These are phyloP conservation scores for Sylvicola cinctus DNA, from an alignment of 2,888 invertebrate species.

Conservation along the genomic window DNA sequence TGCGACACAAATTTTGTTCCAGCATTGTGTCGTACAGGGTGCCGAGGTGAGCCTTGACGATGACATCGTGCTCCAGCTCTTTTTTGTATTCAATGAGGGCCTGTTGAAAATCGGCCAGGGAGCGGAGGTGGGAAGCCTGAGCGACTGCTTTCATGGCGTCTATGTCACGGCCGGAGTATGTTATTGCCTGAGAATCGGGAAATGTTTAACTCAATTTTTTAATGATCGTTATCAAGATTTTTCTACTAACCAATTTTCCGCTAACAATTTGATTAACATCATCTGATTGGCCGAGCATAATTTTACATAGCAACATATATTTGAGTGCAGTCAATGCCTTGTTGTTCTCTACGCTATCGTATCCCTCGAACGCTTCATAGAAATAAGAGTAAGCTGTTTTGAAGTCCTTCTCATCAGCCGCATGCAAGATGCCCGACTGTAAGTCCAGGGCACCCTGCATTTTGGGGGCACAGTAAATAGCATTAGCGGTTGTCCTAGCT, in stretches of 20 bases:
- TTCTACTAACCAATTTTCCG: conserved; percentile 53
- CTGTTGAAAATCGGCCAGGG: conserved; percentile 88
- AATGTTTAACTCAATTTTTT: background rate
- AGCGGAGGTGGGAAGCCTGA: conserved; percentile 87
- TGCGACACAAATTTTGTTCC: conserved; percentile 95
- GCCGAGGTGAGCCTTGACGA: conserved; percentile 90
- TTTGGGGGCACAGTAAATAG: conserved; percentile 97
- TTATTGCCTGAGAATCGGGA: conserved; percentile 42
- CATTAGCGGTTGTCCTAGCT: conserved; percentile 97
- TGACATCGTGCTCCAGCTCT: conserved; percentile 87
- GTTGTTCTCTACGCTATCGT: conserved; percentile 80
- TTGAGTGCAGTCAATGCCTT: conserved; percentile 92
- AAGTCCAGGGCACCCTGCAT: conserved; percentile 94
- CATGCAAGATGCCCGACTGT: conserved; percentile 95
- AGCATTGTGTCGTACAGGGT: conserved; percentile 96
- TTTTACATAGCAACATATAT: conserved; percentile 97
- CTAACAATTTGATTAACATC: conserved; percentile 90
- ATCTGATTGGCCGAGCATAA: conserved; percentile 92
- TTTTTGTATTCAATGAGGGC: conserved; percentile 69
- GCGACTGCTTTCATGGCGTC: conserved; percentile 98
- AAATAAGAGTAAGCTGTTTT: conserved; percentile 99
- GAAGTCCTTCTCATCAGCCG: conserved; percentile 98
- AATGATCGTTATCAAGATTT: too few relatives aligned
- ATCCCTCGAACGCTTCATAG: conserved; percentile 98
- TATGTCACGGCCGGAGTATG: conserved; percentile 86